Conservation (phyloP, 2,797 vertebrate species). For the Hephaestus fuliginosus region DNA sequence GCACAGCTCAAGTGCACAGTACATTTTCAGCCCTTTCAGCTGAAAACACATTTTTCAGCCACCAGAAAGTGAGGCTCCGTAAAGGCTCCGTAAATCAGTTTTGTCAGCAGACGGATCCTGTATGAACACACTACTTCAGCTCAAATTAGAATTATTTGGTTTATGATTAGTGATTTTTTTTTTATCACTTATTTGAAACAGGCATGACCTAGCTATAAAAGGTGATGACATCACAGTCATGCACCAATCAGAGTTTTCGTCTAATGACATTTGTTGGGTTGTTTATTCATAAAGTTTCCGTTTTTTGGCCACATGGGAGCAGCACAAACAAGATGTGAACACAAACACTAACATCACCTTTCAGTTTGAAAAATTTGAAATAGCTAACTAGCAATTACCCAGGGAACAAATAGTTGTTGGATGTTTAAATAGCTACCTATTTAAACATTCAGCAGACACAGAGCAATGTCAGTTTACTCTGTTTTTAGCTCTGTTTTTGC, state of each 20-base stretch:
- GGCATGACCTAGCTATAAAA: not conserved
- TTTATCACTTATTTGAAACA: not conserved
- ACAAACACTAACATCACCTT: constrained; percentile 1
- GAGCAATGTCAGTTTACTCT: not conserved
- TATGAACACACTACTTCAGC: not conserved
- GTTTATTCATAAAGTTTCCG: not conserved
- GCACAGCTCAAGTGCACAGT: not conserved
- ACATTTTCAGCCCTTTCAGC: not conserved
- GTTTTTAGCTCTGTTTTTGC: not conserved
- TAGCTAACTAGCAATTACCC: not conserved
- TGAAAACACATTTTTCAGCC: not conserved
- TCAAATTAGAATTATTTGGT: not conserved
- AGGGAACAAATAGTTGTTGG: no score
- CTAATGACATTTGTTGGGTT: not conserved
- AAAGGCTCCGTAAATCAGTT: not conserved
- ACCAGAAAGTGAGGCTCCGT: not conserved
- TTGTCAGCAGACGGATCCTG: not conserved
- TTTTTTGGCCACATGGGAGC: not conserved
- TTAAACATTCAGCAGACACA: not conserved
- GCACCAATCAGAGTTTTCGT: not conserved
- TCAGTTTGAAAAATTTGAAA: no score
- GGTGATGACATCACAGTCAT: not conserved
- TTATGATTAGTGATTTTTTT: no score
- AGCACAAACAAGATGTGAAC: not conserved
- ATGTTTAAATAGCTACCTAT: not conserved